Conservation (phyloP, 2,888 invertebrate genomes). For the Caradrina kadenii region DNA sequence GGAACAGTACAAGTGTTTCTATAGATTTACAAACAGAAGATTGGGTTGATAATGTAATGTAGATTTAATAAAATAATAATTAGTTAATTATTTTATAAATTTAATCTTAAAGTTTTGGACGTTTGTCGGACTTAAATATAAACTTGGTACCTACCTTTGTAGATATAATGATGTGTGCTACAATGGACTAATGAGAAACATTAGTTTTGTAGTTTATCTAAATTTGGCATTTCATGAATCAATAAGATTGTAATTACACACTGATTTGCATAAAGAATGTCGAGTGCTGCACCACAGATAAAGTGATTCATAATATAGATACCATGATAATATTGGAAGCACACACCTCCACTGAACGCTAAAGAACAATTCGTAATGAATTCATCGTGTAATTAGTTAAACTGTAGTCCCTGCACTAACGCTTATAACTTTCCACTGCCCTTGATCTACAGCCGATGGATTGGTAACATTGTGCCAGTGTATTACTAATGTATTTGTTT, state of each 20-base stretch:
- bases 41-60: slow-evolving; percentile 8
- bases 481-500: slow-evolving; percentile 29
- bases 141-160: background rate
- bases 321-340: too few species aligned
- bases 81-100: slow-evolving; percentile 3
- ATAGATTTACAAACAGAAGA: slow-evolving; percentile 5
- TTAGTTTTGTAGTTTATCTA: background rate
- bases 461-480: slow-evolving; percentile 31
- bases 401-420: background rate
- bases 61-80: background rate
- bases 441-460: slow-evolving; percentile 36
- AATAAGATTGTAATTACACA: too few species aligned
- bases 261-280: background rate
- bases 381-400: background rate
- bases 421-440: slow-evolving; percentile 7
- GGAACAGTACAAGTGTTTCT: slow-evolving; percentile 36
- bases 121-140: background rate
- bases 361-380: slow-evolving; percentile 3
- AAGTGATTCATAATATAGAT: background rate
- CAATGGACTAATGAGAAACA: background rate
- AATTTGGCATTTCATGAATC: too few species aligned
- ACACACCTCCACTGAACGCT: background rate
- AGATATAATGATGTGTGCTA: background rate
- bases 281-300: background rate
- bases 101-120: background rate